These are phyloP conservation scores for Colaptes auratus DNA, from an alignment of 2,113 vertebrate genomes.

Conservation along the genomic window DNA sequence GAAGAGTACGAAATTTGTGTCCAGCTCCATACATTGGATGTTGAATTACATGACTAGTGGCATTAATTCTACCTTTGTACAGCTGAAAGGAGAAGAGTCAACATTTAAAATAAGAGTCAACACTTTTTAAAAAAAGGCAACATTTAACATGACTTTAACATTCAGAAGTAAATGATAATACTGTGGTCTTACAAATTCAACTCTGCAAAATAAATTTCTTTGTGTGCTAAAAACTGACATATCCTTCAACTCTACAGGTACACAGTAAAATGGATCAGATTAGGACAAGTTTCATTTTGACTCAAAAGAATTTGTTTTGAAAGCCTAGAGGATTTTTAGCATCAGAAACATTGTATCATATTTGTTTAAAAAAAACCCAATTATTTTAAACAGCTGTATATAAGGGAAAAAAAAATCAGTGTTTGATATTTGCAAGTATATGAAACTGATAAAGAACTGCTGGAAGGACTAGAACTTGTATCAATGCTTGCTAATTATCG, in stretches of 20 bases:
- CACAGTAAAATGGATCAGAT: not conserved
- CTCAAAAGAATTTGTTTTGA: not conserved
- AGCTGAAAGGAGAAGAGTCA: slow-evolving; percentile 76
- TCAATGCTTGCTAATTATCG: not conserved
- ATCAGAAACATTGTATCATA: not conserved
- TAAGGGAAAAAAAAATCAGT: not conserved
- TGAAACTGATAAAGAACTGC: not conserved
- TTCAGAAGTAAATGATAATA: not conserved
- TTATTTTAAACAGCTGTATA: not conserved
- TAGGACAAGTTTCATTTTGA: not conserved
- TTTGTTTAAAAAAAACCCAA: not conserved
- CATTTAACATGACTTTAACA: not conserved
- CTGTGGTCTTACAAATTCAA: not conserved
- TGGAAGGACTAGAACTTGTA: not conserved
- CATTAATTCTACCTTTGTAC: slow-evolving; percentile 98
- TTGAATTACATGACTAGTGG: slow-evolving; percentile 98
- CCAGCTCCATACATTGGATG: slow-evolving; percentile 99
- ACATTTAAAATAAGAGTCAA: not conserved
- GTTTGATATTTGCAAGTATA: not conserved
- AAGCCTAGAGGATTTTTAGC: not conserved
- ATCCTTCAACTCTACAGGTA: not conserved
- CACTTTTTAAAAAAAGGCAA: not conserved
- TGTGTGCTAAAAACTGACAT: not conserved
- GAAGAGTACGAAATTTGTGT: slow-evolving; percentile 98
- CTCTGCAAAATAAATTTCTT: not conserved